Conservation (phyloP, 1,140 invertebrate genomes). For the Plutomurus gul region DNA sequence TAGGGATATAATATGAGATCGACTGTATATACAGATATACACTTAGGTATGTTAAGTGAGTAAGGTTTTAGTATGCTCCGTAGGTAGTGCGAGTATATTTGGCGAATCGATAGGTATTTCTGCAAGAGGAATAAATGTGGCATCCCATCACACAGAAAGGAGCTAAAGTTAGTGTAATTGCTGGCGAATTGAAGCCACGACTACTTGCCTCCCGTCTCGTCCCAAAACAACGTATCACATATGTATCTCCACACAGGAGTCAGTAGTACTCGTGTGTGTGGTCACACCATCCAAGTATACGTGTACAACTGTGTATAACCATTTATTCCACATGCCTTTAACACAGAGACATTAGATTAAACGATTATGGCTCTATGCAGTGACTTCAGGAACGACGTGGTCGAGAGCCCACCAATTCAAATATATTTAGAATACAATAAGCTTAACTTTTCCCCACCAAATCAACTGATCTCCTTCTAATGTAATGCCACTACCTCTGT, state of each 20-base stretch:
- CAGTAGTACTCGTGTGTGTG: neutral
- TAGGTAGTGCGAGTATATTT: neutral
- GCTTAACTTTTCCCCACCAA: conserved; percentile 38
- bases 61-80: neutral
- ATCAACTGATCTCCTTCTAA: conserved; percentile 23
- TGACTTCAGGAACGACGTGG: conserved; percentile 3
- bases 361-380: conserved; percentile 42
- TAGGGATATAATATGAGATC: neutral
- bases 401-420: neutral
- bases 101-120: conserved; percentile 20
- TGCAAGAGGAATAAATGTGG: conserved; percentile 29
- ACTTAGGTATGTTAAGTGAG: neutral
- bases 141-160: conserved; percentile 16
- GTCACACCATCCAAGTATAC: neutral
- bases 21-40: neutral
- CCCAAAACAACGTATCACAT: neutral
- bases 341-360: conserved; percentile 45
- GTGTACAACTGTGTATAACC: neutral
- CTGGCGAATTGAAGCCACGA: conserved; percentile 18
- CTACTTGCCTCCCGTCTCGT: neutral
- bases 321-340: conserved; percentile 34
- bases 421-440: neutral
- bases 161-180: conserved; percentile 34
- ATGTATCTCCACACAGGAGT: neutral
- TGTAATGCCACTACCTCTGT: neutral